phyloP scores from a whole-genome alignment of 1,140 invertebrate species.

The Bathynomus jamesi region DNA sequence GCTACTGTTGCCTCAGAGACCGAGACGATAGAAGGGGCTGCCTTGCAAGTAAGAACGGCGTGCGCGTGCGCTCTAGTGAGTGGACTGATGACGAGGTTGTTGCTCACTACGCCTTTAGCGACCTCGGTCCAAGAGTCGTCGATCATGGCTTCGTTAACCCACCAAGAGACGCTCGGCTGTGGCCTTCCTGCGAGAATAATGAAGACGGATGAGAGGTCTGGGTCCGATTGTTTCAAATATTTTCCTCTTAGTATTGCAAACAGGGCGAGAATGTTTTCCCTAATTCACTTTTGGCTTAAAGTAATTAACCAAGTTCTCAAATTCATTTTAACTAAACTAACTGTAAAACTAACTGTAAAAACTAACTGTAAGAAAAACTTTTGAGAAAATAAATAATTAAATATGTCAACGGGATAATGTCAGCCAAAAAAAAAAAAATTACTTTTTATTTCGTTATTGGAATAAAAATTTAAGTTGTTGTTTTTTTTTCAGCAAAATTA shows the following conservation, averaged over 20 bases:
- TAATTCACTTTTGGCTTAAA: background rate
- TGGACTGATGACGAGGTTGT: slow-evolving; percentile 31
- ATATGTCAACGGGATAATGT: no score
- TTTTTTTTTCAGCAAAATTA: no score
- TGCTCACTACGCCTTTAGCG: slow-evolving; percentile 15
- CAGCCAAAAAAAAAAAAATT: no score
- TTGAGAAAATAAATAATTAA: no score
- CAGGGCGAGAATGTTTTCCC: background rate
- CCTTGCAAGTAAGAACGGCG: slow-evolving; percentile 31
- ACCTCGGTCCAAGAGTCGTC: slow-evolving; percentile 28
- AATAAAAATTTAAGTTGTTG: no score
- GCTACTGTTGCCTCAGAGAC: slow-evolving; percentile 29
- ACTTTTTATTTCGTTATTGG: no score
- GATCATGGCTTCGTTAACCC: slow-evolving; percentile 29
- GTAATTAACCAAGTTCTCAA: background rate
- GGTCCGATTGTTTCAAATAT: no score
- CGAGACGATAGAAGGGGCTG: slow-evolving; percentile 27
- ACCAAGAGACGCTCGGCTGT: slow-evolving; percentile 67
- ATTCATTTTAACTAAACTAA: no score
- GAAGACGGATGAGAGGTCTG: no score
- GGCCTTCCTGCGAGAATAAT: slow-evolving; percentile 56
- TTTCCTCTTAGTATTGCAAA: no score
- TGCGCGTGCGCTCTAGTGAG: slow-evolving; percentile 32
- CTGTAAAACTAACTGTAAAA: no score
- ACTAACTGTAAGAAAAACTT: no score